Evolutionary conservation across 1,140 invertebrate species (phyloP).

Genomic region (Rhagoletis pomonella): DNA sequence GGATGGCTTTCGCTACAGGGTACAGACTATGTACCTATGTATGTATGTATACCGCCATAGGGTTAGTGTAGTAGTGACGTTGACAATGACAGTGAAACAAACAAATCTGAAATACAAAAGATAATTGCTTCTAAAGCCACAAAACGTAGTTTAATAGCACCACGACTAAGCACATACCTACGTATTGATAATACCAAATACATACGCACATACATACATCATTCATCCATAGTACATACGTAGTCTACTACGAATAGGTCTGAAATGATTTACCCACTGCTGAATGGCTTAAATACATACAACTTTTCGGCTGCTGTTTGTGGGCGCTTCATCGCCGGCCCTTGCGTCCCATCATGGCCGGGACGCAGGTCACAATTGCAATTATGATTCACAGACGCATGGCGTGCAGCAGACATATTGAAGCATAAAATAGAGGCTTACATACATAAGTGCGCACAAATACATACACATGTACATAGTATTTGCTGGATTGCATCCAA

Average conservation of each 20-base stretch:
- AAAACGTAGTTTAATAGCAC: conserved; percentile 50
- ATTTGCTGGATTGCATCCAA: neutral
- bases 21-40: too few relatives aligned
- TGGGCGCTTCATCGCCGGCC: neutral
- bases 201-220: neutral
- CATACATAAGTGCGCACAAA: neutral
- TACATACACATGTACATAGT: neutral
- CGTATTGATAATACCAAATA: neutral
- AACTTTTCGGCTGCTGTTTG: neutral
- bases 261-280: too few relatives aligned
- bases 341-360: neutral
- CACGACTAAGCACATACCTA: neutral
- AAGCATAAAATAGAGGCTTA: neutral
- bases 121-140: conserved; percentile 53
- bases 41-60: too few relatives aligned
- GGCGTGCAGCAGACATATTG: conserved; percentile 6
- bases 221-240: neutral
- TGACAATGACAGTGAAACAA: conserved; percentile 16
- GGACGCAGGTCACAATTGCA: conserved; percentile 24
- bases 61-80: neutral
- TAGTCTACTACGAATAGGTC: too few relatives aligned
- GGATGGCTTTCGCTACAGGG: too few relatives aligned
- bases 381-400: neutral
- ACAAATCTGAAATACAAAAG: conserved; percentile 42
- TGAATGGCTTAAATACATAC: too few relatives aligned